Evolutionary conservation across 1,140 invertebrate species (phyloP).

Genomic region (Amphibalanus amphitrite): DNA sequence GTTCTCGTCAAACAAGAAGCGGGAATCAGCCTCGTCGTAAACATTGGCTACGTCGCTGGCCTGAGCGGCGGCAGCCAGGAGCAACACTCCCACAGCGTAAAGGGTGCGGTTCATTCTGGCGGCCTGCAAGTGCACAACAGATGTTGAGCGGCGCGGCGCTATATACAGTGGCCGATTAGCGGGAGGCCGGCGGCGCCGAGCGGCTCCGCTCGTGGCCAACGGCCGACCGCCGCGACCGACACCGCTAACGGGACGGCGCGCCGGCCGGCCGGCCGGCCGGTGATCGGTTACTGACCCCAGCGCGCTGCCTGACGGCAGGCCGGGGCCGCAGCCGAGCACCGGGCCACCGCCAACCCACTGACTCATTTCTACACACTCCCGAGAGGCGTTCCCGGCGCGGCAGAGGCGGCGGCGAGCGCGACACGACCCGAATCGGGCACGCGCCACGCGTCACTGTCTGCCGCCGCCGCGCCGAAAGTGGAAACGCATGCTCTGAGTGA

Average conservation of each 20-base stretch:
- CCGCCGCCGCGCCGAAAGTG: background rate
- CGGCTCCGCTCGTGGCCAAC: background rate
- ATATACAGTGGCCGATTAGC: too few relatives aligned
- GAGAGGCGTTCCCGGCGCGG: too few relatives aligned
- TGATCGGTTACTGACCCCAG: background rate
- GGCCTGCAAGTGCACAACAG: background rate
- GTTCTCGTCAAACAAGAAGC: background rate
- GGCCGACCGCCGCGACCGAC: too few relatives aligned
- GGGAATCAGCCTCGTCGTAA: constrained; percentile 2
- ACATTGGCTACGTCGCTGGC: background rate
- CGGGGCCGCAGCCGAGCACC: too few relatives aligned
- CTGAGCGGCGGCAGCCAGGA: background rate
- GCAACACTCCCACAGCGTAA: background rate
- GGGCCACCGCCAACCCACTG: background rate
- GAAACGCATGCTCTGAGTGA: background rate
- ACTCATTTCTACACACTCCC: background rate
- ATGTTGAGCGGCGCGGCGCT: background rate
- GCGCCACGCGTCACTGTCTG: too few relatives aligned
- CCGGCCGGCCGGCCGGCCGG: too few relatives aligned
- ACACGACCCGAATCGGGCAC: too few relatives aligned
- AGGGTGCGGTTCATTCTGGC: background rate
- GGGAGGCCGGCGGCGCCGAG: too few relatives aligned
- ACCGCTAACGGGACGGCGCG: background rate
- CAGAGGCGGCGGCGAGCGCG: too few relatives aligned
- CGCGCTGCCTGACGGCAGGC: background rate